Conservation (phyloP, 2,797 vertebrate genomes). For the Phrynocephalus guinanensis region DNA sequence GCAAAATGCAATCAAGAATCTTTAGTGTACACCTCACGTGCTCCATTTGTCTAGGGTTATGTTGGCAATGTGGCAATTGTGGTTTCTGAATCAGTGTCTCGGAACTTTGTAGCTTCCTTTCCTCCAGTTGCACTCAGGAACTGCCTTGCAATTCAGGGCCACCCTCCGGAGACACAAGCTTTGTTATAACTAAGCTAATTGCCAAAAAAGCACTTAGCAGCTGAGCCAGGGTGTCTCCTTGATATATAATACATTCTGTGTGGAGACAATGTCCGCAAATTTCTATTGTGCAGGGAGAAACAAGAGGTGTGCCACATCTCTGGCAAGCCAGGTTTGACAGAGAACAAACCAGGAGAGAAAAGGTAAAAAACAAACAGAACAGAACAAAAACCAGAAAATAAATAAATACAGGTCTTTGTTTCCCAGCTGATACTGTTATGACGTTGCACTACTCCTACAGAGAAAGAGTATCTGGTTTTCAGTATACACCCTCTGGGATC, state of each 20-base stretch:
- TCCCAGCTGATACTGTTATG: not conserved
- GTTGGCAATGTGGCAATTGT: conserved; percentile 18
- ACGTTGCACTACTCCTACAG: not conserved
- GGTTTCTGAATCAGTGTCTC: conserved; percentile 29
- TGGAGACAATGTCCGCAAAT: not conserved
- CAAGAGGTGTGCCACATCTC: not conserved
- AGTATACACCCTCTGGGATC: not conserved
- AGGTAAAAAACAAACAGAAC: too few relatives aligned
- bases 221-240: conserved; percentile 8
- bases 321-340: not conserved
- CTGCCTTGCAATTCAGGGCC: conserved; percentile 27
- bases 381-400: too few relatives aligned
- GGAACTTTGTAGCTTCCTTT: conserved; percentile 19
- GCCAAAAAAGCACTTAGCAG: conserved; percentile 29
- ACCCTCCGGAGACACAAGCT: conserved; percentile 35
- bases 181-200: conserved; percentile 46
- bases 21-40: not conserved
- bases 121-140: conserved; percentile 27
- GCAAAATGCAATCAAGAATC: not conserved
- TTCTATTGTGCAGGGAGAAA: not conserved
- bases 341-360: not conserved
- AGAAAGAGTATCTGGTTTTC: not conserved
- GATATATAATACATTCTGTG: conserved; percentile 12
- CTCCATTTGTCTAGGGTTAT: conserved; percentile 6
- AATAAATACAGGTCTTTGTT: not conserved